Conservation (phyloP, 2,797 vertebrate genomes). For the Zonotrichia albicollis region DNA sequence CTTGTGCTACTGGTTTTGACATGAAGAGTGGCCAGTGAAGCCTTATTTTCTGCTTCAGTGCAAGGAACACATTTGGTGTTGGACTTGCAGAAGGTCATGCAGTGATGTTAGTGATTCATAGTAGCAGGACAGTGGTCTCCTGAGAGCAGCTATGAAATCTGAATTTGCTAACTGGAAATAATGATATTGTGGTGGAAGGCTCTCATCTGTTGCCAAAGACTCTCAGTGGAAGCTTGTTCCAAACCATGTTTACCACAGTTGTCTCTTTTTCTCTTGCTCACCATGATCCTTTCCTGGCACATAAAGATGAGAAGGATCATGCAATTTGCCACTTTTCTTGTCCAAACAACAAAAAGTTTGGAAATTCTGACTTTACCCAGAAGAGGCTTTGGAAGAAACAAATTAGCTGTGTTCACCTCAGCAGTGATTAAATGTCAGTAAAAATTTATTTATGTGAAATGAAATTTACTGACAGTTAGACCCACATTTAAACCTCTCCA, state of each 20-base stretch:
- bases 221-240: slow-evolving; percentile 21
- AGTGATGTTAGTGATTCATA: slow-evolving; percentile 31
- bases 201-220: slow-evolving; percentile 55
- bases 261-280: slow-evolving; percentile 45
- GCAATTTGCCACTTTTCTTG: slow-evolving; percentile 11
- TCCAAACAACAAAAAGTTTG: slow-evolving; percentile 34
- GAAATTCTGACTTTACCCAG: slow-evolving; percentile 26
- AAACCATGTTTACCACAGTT: slow-evolving; percentile 58
- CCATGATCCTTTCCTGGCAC: slow-evolving; percentile 24
- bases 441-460: neutral
- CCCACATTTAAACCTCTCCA: neutral
- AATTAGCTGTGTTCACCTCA: slow-evolving; percentile 18
- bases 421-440: neutral
- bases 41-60: slow-evolving; percentile 39
- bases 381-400: slow-evolving; percentile 1
- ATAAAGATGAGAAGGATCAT: slow-evolving; percentile 13
- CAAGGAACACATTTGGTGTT: slow-evolving; percentile 2
- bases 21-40: neutral
- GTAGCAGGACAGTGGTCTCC: slow-evolving; percentile 18
- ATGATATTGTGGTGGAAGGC: slow-evolving; percentile 52
- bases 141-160: slow-evolving; percentile 41
- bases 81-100: slow-evolving; percentile 9
- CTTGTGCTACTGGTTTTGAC: slow-evolving; percentile 1
- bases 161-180: slow-evolving; percentile 59
- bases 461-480: neutral